Evolutionary conservation across 2,888 invertebrate genomes (phyloP).

Genomic region (Opisthograptis luteolata): DNA sequence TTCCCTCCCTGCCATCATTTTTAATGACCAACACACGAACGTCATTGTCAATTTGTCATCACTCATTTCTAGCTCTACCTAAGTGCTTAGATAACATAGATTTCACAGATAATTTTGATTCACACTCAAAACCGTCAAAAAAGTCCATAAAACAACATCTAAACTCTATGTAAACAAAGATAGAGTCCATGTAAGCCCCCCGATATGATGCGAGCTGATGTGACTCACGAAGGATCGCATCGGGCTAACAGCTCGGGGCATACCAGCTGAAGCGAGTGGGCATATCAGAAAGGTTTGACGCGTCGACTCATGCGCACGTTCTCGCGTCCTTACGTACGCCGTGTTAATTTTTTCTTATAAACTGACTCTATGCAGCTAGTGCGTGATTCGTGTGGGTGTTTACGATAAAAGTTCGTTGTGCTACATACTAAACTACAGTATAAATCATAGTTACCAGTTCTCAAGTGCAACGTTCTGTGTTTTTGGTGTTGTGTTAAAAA

Average conservation of each 20-base stretch:
- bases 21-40: no score
- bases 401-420: conserved; percentile 55
- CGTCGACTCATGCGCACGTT: conserved; percentile 65
- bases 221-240: conserved; percentile 20
- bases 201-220: no score
- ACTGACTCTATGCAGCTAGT: conserved; percentile 43
- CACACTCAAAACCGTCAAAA: no score
- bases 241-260: conserved; percentile 35
- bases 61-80: no score
- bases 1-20: no score
- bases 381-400: conserved; percentile 47
- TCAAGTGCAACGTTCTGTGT: conserved; percentile 47
- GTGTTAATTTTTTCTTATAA: conserved; percentile 40
- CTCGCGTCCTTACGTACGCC: conserved; percentile 46
- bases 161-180: conserved; percentile 32
- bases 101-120: no score
- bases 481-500: conserved; percentile 43
- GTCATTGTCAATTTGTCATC: no score
- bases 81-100: no score
- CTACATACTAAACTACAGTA: conserved; percentile 33
- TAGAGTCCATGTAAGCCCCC: conserved; percentile 18
- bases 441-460: conserved; percentile 38
- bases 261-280: conserved; percentile 20
- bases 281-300: conserved; percentile 55
- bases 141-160: not conserved